Evolutionary conservation across 2,797 vertebrate species (phyloP).

Genomic region (Arctocebus calabarensis): DNA sequence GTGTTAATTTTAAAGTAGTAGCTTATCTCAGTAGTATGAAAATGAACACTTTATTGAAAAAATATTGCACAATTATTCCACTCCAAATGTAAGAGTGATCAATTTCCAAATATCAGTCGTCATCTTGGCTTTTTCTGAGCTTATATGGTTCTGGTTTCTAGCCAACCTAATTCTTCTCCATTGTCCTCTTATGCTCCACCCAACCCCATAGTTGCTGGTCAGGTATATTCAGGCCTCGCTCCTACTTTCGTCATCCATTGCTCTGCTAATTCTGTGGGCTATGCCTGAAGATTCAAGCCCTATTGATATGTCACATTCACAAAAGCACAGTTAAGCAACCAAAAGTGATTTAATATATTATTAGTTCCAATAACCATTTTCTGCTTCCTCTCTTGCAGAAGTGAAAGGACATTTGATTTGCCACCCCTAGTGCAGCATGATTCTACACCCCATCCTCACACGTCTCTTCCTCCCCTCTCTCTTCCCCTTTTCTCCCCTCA

Average conservation of each 20-base stretch:
- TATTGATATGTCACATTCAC: not conserved
- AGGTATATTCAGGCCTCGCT: not conserved
- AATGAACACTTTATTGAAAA: not conserved
- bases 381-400: not conserved
- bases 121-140: not conserved
- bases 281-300: not conserved
- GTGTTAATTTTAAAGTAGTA: not conserved
- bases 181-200: not conserved
- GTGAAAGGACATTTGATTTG: not conserved
- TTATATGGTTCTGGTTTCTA: not conserved
- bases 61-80: not conserved
- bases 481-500: too few relatives aligned
- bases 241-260: not conserved
- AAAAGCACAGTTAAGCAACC: not conserved
- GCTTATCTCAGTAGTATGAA: not conserved
- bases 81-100: not conserved
- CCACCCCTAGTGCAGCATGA: not conserved
- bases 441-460: not conserved
- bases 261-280: not conserved
- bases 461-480: not conserved
- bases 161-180: not conserved
- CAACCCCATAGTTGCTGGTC: not conserved
- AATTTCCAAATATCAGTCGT: not conserved
- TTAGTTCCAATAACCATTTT: not conserved
- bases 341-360: not conserved